Percentiles rank a stretch among this genome's conserved stretches.
Conservation (phyloP, 2,113 vertebrate species). For the Elephas maximus region DNA sequence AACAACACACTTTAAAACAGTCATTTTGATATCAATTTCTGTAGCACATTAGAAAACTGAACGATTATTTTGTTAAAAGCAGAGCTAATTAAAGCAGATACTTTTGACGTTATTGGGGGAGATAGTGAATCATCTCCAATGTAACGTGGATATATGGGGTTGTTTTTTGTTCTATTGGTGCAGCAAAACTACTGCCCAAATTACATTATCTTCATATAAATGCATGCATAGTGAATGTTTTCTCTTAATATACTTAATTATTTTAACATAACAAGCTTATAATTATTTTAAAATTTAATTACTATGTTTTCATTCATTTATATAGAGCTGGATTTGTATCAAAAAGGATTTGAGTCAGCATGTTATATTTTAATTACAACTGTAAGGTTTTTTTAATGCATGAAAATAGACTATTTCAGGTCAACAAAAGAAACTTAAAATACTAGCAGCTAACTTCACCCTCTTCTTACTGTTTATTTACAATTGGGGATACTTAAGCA, state of each 20-base stretch:
- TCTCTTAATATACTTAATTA: conserved; percentile 29
- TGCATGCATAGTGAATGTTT: neutral
- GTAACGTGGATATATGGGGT: neutral
- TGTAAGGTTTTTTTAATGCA: neutral
- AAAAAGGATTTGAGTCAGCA: neutral
- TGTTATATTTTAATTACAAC: conserved; percentile 44
- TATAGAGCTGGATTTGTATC: neutral
- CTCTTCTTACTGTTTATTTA: neutral
- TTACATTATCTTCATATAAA: neutral
- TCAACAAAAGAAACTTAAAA: conserved; percentile 49
- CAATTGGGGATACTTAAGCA: neutral
- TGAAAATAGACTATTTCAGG: neutral
- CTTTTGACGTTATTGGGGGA: neutral
- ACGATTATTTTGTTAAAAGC: conserved; percentile 22
- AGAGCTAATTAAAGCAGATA: neutral
- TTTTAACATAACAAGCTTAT: neutral
- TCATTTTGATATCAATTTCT: conserved; percentile 47
- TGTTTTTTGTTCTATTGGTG: conserved; percentile 5
- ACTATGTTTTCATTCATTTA: conserved; percentile 32
- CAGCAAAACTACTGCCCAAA: conserved; percentile 20
- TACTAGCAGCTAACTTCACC: neutral
- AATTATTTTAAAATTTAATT: conserved; percentile 59
- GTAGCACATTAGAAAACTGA: conserved; percentile 6
- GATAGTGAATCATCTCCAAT: neutral
- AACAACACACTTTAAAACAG: neutral